phyloP scores from a whole-genome alignment of 2,797 vertebrate genomes.

The Odontamblyopus lacepedii region DNA sequence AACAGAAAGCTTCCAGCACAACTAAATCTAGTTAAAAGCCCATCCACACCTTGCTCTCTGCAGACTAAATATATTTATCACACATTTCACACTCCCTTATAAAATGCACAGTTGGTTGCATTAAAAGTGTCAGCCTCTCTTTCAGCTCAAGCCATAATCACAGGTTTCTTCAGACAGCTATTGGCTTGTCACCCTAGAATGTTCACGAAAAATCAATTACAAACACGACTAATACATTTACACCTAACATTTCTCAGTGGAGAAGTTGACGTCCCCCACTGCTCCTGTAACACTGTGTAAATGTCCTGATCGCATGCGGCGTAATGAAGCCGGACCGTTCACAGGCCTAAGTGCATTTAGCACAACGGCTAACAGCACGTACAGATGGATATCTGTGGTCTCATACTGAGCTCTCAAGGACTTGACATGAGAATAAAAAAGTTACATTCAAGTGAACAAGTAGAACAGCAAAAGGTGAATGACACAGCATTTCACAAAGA shows the following conservation, averaged over 20 bases:
- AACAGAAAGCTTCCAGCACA: not conserved
- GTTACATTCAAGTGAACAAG: not conserved
- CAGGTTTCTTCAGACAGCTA: conserved; percentile 52
- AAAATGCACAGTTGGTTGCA: conserved; percentile 13
- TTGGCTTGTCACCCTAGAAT: conserved; percentile 57
- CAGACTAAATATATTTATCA: not conserved
- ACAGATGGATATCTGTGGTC: conserved; percentile 43
- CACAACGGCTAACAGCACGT: conserved; percentile 54
- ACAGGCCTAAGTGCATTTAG: conserved; percentile 45
- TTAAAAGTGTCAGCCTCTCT: conserved; percentile 16
- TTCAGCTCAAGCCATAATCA: conserved; percentile 50
- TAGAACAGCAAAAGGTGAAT: not conserved
- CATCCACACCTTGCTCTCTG: not conserved
- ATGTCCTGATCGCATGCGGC: conserved; percentile 57
- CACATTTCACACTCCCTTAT: conserved; percentile 9
- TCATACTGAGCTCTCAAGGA: conserved; percentile 24
- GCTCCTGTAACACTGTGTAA: conserved; percentile 40
- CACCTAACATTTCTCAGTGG: conserved; percentile 60
- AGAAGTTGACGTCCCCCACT: conserved; percentile 56
- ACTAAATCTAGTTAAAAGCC: not conserved
- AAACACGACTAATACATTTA: conserved; percentile 66
- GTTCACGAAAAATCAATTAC: conserved; percentile 70
- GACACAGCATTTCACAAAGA: not conserved
- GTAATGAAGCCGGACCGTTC: conserved; percentile 45
- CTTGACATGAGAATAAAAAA: not conserved